Evolutionary conservation across 2,113 vertebrate species (phyloP), one percentile per base, ranked within the genome.

Genomic region (Charadrius vociferus): DNA sequence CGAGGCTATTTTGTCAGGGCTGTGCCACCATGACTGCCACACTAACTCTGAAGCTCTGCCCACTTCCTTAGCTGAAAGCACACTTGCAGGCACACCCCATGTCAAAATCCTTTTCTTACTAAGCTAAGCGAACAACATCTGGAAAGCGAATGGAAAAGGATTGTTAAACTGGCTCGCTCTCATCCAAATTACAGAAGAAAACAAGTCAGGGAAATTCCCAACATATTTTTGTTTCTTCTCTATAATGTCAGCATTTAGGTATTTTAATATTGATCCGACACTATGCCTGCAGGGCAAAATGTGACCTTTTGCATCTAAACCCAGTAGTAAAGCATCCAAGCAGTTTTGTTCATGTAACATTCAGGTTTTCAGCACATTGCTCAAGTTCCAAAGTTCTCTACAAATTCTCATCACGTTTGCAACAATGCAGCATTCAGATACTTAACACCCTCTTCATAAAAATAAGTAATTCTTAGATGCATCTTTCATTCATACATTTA

Each of bases 51-150:
- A 90, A 91, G 49, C 27, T 75, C 49, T 92, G 71, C 77, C 59
- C 71, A 59, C 53, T 58, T 88, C 88, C 80, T 85, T 41, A 50
- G 71, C 41, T 41, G 43, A 72, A 87, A 94, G 56, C 36, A 77
- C 30, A 17, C 52, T 94, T 53, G 6, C 47, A 73, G 88, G 58
- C 67, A 88, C 37, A 83, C 27, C 56, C 77, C 50, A 17, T 19
- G 49, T 81, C 45, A 82, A 90, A 92, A 85, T 39, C 59, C 24
- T 62, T 95, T 73, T 75, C 75, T 63, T 61, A 61, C 65, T 88
- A 65, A 77, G 72, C 62, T 86, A 74, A 86, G 62, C 24, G 88
- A 96, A 86, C 37, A 88, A 96, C 96, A 98, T 98, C 96, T 98
- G 97, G 95, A 87, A 92, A 95, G 93, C 85, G 94, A 95, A 97